These are phyloP conservation scores for Armadillidium nasatum DNA, from an alignment of 1,140 invertebrate species.

Conservation along the genomic window DNA sequence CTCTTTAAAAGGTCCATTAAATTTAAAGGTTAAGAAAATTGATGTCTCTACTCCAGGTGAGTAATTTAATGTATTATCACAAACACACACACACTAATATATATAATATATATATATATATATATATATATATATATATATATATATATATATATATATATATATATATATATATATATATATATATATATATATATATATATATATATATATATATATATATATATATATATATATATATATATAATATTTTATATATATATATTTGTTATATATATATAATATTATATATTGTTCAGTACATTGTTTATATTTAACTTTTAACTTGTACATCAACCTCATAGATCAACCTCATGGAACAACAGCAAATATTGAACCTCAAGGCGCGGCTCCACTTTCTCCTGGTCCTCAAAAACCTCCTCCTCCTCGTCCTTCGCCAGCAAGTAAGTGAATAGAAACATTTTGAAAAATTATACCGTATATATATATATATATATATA, in stretches of 20 bases:
- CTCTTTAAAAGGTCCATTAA: constrained; percentile 68
- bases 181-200: no score
- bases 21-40: constrained; percentile 59
- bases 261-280: no score
- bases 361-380: constrained; percentile 46
- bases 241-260: no score
- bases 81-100: no score
- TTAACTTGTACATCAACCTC: constrained; percentile 47
- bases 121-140: constrained; percentile 38
- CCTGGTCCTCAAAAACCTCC: constrained; percentile 43
- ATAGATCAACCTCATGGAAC: constrained; percentile 45
- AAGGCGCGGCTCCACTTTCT: constrained; percentile 26
- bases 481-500: no score
- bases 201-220: no score
- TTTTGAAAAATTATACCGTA: no score
- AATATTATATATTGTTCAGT: no score
- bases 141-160: no score
- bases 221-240: no score
- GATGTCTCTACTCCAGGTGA: constrained; percentile 52
- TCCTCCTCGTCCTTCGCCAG: constrained; percentile 30
- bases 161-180: no score
- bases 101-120: constrained; percentile 10
- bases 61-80: not conserved
- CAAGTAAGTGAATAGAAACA: not conserved
- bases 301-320: no score